Evolutionary conservation across 2,797 vertebrate species (phyloP).

Genomic region (Melopsittacus undulatus): DNA sequence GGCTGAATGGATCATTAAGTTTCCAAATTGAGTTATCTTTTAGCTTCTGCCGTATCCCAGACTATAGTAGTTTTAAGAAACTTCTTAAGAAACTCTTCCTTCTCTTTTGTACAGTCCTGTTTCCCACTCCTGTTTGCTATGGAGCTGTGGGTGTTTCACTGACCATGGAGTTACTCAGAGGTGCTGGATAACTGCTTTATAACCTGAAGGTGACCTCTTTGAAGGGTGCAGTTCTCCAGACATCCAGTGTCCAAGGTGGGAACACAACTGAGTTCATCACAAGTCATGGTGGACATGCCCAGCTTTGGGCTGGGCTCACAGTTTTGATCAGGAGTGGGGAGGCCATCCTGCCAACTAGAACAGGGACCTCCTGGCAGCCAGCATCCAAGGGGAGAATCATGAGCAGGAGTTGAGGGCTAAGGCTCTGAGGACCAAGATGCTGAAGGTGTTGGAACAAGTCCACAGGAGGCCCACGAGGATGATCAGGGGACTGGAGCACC

Average conservation of each 20-base stretch:
- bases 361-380: fast-evolving
- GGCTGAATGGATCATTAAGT: neutral
- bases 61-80: neutral
- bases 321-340: neutral
- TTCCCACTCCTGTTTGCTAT: neutral
- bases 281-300: neutral
- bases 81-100: neutral
- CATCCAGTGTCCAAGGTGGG: neutral
- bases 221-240: neutral
- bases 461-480: neutral
- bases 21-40: neutral
- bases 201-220: neutral
- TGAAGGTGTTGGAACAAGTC: neutral
- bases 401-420: neutral
- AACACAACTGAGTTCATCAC: neutral
- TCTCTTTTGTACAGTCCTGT: neutral
- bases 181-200: neutral
- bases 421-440: neutral
- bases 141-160: neutral
- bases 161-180: fast-evolving
- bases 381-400: neutral
- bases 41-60: neutral
- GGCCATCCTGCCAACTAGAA: neutral
- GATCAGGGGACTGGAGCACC: neutral
- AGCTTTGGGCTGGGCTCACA: neutral